phyloP scores from a whole-genome alignment of 1,140 invertebrate species.

The Stegodyphus mimosarum region DNA sequence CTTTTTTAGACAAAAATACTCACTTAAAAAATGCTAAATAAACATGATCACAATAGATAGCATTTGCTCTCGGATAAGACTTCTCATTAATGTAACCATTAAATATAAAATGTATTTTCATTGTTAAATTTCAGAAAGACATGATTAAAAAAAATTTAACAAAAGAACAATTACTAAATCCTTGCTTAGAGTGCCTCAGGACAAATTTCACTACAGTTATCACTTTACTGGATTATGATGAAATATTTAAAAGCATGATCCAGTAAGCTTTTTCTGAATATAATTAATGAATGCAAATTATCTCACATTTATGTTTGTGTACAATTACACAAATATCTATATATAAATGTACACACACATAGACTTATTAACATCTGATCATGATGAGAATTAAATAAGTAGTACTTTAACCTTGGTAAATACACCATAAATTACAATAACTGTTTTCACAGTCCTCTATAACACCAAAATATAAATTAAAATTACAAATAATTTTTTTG shows the following conservation, averaged over 20 bases:
- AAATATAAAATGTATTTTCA: too few relatives aligned
- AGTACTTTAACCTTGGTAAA: slow-evolving; percentile 27
- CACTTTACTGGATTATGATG: not conserved
- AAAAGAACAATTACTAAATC: not conserved
- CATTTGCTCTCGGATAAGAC: too few relatives aligned
- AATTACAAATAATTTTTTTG: slow-evolving; percentile 39
- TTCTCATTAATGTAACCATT: too few relatives aligned
- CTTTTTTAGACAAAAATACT: not conserved
- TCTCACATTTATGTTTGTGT: not conserved
- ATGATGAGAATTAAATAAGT: slow-evolving; percentile 17
- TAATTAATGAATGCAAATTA: slow-evolving; percentile 25
- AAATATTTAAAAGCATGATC: slow-evolving; percentile 9
- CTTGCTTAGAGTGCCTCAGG: not conserved
- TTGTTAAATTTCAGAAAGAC: too few relatives aligned
- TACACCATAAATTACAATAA: not conserved
- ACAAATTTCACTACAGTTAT: not conserved
- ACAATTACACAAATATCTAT: not conserved
- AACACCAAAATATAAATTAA: slow-evolving; percentile 53
- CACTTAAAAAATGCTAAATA: too few relatives aligned
- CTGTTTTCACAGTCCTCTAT: slow-evolving; percentile 18
- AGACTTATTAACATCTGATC: not conserved
- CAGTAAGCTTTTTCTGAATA: not conserved
- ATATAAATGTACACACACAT: slow-evolving; percentile 2
- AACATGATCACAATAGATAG: too few relatives aligned
- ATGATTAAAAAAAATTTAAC: not conserved